These are phyloP conservation scores for Zosterops borbonicus DNA, from an alignment of 2,113 vertebrate genomes.

Conservation along the genomic window DNA sequence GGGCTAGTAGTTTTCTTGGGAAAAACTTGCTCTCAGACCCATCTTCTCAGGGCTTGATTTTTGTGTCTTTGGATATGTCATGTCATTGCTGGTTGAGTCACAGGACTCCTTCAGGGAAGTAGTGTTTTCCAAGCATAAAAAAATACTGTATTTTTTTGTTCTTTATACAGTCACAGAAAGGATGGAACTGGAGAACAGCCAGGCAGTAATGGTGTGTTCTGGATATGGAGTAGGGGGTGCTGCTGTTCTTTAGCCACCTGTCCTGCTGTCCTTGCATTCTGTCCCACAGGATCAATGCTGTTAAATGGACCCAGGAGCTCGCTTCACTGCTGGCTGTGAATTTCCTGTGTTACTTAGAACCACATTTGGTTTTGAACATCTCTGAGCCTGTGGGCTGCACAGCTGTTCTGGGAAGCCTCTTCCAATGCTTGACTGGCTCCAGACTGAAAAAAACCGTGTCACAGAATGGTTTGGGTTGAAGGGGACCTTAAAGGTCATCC, in stretches of 20 bases:
- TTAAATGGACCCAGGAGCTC: background rate
- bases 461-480: background rate
- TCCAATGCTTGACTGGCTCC: background rate
- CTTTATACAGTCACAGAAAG: background rate
- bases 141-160: background rate
- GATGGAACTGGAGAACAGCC: background rate
- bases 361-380: background rate
- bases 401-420: background rate
- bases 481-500: background rate
- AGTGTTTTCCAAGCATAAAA: background rate
- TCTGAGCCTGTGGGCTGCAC: background rate
- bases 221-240: background rate
- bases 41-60: background rate
- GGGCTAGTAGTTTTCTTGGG: background rate
- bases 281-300: background rate
- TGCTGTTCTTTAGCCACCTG: background rate
- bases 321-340: background rate
- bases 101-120: background rate
- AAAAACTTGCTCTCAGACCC: background rate
- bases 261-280: background rate
- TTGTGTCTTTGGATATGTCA: background rate
- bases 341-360: background rate
- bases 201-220: rapidly evolving
- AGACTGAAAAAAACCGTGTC: too few relatives aligned
- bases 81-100: background rate